These are phyloP conservation scores for Taeniopygia guttata DNA, from an alignment of 2,797 vertebrate genomes.

Conservation along the genomic window DNA sequence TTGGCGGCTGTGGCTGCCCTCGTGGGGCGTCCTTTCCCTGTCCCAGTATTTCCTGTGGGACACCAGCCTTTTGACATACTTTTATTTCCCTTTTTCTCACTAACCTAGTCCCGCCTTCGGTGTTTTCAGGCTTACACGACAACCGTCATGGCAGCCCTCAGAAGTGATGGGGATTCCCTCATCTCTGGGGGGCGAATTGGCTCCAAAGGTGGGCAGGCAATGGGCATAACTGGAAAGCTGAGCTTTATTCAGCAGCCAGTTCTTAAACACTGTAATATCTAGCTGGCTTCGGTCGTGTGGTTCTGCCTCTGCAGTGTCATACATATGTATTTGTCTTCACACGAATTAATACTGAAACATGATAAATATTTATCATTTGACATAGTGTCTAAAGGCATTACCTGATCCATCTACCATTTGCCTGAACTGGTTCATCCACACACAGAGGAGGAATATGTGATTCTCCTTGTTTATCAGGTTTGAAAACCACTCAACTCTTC, in stretches of 20 bases:
- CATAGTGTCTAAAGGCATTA: neutral
- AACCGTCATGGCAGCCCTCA: neutral
- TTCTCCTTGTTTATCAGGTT: neutral
- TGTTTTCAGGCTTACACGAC: neutral
- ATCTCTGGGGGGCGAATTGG: neutral
- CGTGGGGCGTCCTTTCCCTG: neutral
- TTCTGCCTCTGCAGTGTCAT: slow-evolving; percentile 36
- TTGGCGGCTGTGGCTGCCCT: neutral
- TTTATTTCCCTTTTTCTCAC: neutral
- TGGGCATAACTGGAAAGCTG: neutral
- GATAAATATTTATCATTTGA: slow-evolving; percentile 56
- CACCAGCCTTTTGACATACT: fast-evolving
- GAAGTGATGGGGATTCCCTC: neutral
- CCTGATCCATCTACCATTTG: neutral
- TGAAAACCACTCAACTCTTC: neutral
- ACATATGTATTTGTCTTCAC: slow-evolving; percentile 48
- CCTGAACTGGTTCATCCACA: neutral
- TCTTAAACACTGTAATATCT: neutral
- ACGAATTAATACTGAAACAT: slow-evolving; percentile 14
- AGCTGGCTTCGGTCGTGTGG: neutral
- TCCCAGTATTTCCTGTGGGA: neutral
- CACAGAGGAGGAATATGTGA: neutral
- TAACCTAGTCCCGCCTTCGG: neutral
- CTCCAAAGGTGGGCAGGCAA: neutral
- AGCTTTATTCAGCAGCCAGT: neutral